Evolutionary conservation across 2,888 invertebrate genomes (phyloP), one percentile per base, ranked within the genome.

Genomic region (Ectemnius cavifrons): DNA sequence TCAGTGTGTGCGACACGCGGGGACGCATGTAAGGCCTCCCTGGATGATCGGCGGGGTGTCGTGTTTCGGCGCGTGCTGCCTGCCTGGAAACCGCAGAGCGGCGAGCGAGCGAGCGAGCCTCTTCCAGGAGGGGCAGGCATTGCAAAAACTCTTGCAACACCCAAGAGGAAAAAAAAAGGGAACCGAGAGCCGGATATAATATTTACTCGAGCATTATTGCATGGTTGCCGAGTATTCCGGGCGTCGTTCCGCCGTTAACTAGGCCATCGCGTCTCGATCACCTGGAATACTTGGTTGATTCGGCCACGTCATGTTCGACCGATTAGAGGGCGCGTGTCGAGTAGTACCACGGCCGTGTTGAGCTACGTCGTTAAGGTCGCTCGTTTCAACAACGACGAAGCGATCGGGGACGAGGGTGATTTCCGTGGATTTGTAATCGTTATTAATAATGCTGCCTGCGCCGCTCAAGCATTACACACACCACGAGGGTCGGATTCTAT

Each of bases 11-110:
- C 71, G 70, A 76, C 71, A 75, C 60, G 77, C 75, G 75, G 77
- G 65, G 73, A 78, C 78, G 78, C 72, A 79, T 71, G 74, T 87
- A 88, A 78, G 86, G 87, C 75, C 81, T 88, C 86, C 74, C 80
- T 37, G 80, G 56, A 49, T 63, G 67, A 74, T 62, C 75, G 82
- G 5, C 37, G 37, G 37, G 37, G 88, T 89, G 82, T 90, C 89
- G 82, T 80, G 82, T 89, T 90, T 88, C 89, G 89, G 87, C 88
- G 88, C 89, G 89, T 89, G 89, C 89, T 88, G 80, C 84, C n/a
- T n/a, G 81, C 74, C 70, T 83, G 86, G 85, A 87, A 88, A 79
- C 82, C 83, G 85, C 84, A 85, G 57, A 20, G 62, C 28, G 59
- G 84, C 85, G 63, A 18, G 46, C 47, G 49, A 20, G 61, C 60